A percentile compares a stretch with the other conserved stretches of the same genome.
Conservation (phyloP, 2,797 vertebrate genomes). For the Hylomyscus alleni region DNA sequence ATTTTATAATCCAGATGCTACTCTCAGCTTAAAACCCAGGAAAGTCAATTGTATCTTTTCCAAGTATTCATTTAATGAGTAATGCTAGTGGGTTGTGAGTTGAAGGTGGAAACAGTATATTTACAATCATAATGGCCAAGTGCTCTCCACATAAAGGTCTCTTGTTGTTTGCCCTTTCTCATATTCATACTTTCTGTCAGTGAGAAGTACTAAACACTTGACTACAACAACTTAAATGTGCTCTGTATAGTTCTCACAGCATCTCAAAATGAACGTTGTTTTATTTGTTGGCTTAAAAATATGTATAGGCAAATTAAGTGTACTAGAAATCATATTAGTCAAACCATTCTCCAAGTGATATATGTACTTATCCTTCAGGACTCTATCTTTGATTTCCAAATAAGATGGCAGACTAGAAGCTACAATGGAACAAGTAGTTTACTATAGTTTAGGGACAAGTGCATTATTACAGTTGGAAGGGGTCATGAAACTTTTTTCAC, state of each 20-base stretch:
- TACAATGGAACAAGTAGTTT: background rate
- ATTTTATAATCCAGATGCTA: background rate
- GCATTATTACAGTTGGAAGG: background rate
- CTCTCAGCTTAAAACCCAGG: background rate
- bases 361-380: background rate
- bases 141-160: background rate
- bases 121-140: background rate
- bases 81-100: background rate
- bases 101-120: background rate
- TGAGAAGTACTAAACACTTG: background rate
- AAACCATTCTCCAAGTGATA: background rate
- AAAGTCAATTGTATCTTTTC: background rate
- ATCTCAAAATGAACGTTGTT: background rate
- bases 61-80: background rate
- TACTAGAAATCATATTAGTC: background rate
- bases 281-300: background rate
- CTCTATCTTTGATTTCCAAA: background rate
- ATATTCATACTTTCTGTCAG: background rate
- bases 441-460: background rate
- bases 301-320: background rate
- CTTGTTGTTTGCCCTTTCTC: background rate
- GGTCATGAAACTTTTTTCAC: background rate
- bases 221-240: background rate
- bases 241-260: background rate
- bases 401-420: too few species aligned